Evolutionary conservation across 2,797 vertebrate species (phyloP), one percentile per base, ranked within the genome.

Genomic region (Sebastolobus alascanus): DNA sequence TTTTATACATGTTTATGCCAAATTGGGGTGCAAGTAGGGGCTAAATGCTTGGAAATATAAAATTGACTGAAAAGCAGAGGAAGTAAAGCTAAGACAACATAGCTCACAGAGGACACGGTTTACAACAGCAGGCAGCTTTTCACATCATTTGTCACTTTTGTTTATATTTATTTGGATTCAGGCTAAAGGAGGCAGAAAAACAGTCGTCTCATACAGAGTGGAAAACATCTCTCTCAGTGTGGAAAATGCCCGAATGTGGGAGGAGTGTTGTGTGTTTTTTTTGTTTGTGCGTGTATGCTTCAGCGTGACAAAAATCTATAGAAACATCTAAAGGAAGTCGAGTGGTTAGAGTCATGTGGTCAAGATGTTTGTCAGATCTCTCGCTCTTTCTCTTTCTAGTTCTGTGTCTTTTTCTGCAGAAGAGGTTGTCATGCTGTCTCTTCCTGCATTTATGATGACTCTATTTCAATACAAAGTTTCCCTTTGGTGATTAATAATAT

Each of bases 301-400:
- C 33, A 82, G 69, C 82, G 80, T 77, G 72, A 90, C 80, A 89
- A 84, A 93, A 93, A 93, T 94, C 88, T 87, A 90, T 92, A 93
- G 91, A 91, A 94, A 91, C 91, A 92, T 94, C 84, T 82, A 85
- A 87, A 93, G 93, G 93, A 94, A 94, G 90, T 92, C 5, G 83
- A 86, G 91, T 89, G 93, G 93, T 94, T 94, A 93, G 93, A 93
- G 92, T 93, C 93, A 93, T 94, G 93, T 92, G 94, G 93, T 92
- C 89, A 91, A 92, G 90, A 93, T 94, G 91, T 91, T 94, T 93
- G 90, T 93, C 92, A 92, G 88, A 92, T 94, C 90, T 92, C 83
- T 83, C 55, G 75, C 81, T 84, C 54, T 63, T 79, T 77, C 71
- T 89, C 86, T 91, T 89, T 91, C 85, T 85, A 88, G 75, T 86